Conservation (phyloP, 2,113 vertebrate genomes). For the Lota lota region DNA sequence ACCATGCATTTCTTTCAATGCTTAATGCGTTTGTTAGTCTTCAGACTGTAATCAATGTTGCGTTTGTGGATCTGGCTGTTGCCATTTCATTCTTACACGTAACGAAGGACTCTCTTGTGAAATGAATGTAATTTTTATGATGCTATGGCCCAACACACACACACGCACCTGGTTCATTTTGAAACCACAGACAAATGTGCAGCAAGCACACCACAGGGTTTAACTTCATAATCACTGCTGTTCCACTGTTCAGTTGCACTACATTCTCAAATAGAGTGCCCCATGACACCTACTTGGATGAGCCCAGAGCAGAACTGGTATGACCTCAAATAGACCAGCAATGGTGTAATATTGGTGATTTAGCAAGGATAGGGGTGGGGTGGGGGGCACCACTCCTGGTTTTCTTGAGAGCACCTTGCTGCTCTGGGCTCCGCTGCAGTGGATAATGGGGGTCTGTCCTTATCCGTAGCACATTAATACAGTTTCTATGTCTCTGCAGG, state of each 20-base stretch:
- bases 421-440: constrained; percentile 28
- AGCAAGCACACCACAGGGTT: not conserved
- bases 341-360: constrained; percentile 3
- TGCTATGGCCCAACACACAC: no score
- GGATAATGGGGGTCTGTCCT: constrained; percentile 70
- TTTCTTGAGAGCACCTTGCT: constrained; percentile 49
- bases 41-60: constrained; percentile 38
- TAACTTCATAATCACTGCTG: constrained; percentile 1
- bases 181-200: not conserved
- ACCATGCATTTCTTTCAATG: no score
- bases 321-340: constrained; percentile 10
- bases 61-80: constrained; percentile 42
- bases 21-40: constrained; percentile 3
- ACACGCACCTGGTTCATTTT: not conserved
- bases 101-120: constrained; percentile 22
- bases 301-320: constrained; percentile 18
- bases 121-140: no score
- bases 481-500: constrained; percentile 59
- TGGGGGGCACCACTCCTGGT: constrained; percentile 33
- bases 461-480: constrained; percentile 77
- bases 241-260: not conserved
- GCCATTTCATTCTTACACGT: constrained; percentile 47
- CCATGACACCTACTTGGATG: not conserved
- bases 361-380: constrained; percentile 9
- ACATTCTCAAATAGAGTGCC: constrained; percentile 3